A percentile compares a stretch with the other conserved stretches of the same genome.
Evolutionary conservation across 2,888 invertebrate species (phyloP).

Genomic region (Zeuzera pyrina): DNA sequence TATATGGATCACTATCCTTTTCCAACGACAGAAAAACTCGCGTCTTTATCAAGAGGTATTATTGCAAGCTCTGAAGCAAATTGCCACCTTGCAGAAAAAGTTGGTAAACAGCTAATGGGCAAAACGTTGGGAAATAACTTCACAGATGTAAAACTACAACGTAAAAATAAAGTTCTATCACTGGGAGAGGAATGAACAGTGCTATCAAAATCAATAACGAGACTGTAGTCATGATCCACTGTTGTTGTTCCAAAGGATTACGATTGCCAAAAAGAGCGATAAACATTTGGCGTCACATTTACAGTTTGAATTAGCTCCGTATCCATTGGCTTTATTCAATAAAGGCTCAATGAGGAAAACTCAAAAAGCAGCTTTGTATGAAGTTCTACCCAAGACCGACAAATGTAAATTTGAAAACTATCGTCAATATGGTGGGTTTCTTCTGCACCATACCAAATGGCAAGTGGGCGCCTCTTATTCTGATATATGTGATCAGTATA

Average conservation of each 20-base stretch:
- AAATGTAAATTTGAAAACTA: constrained; percentile 3
- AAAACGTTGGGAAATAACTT: constrained; percentile 7
- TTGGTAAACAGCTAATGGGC: constrained; percentile 5
- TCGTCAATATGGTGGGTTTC: background rate
- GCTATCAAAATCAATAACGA: too few relatives aligned
- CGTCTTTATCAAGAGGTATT: background rate
- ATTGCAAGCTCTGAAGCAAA: constrained; percentile 1
- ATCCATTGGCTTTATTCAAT: constrained; percentile 5
- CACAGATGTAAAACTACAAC: constrained; percentile 6
- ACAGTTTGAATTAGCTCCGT: too few relatives aligned
- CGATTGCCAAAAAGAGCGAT: too few relatives aligned
- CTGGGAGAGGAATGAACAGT: background rate
- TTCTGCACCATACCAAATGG: background rate
- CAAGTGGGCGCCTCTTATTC: background rate
- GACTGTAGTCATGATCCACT: too few relatives aligned
- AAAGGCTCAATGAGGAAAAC: constrained; percentile 5
- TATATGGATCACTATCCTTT: constrained; percentile 4
- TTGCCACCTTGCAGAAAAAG: constrained; percentile 4
- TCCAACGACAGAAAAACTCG: background rate
- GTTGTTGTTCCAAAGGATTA: too few relatives aligned
- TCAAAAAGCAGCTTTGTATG: constrained; percentile 5
- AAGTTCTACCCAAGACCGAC: constrained; percentile 4
- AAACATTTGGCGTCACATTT: too few relatives aligned
- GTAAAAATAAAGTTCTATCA: constrained; percentile 3
- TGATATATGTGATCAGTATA: background rate